Percentiles rank a stretch among this genome's conserved stretches.
Evolutionary conservation across 1,140 invertebrate genomes (phyloP).

Genomic region (Drosophila santomea): DNA sequence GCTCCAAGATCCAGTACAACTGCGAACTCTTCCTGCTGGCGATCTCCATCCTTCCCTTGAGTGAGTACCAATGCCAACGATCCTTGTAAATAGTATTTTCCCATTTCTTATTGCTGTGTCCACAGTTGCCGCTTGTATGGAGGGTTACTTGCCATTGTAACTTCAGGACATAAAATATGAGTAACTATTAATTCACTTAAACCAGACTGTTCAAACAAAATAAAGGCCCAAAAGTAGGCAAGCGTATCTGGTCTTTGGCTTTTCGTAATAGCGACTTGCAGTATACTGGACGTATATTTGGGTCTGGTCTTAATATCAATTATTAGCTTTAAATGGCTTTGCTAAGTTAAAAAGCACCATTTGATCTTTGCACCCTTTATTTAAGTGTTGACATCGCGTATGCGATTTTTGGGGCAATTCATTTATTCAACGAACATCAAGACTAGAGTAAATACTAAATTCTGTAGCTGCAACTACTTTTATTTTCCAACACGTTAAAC

Average conservation of each 20-base stretch:
- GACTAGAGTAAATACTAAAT: slow-evolving; percentile 30
- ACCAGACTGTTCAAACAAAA: background rate
- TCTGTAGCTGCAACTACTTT: slow-evolving; percentile 39
- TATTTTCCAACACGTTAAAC: slow-evolving; percentile 48
- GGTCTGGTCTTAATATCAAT: too few species aligned
- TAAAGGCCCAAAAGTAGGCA: slow-evolving; percentile 15
- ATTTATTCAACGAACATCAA: slow-evolving; percentile 54
- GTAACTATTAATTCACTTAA: background rate
- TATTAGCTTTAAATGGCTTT: too few species aligned
- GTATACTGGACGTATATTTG: background rate
- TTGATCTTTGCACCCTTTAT: slow-evolving; percentile 26
- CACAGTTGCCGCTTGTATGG: slow-evolving; percentile 52
- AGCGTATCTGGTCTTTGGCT: background rate
- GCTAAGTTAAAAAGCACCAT: background rate
- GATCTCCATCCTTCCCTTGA: slow-evolving; percentile 46
- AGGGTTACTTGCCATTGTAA: slow-evolving; percentile 51
- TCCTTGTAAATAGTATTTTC: background rate
- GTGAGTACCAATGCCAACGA: slow-evolving; percentile 17
- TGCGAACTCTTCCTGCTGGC: slow-evolving; percentile 55
- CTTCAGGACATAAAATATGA: background rate
- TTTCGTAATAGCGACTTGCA: background rate
- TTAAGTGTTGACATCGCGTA: slow-evolving; percentile 5
- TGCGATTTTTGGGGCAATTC: slow-evolving; percentile 11
- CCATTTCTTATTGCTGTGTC: background rate
- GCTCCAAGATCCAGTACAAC: slow-evolving; percentile 31